Evolutionary conservation across 2,888 invertebrate species (phyloP), one percentile per base, ranked within the genome.

Genomic region (Acleris holmiana): DNA sequence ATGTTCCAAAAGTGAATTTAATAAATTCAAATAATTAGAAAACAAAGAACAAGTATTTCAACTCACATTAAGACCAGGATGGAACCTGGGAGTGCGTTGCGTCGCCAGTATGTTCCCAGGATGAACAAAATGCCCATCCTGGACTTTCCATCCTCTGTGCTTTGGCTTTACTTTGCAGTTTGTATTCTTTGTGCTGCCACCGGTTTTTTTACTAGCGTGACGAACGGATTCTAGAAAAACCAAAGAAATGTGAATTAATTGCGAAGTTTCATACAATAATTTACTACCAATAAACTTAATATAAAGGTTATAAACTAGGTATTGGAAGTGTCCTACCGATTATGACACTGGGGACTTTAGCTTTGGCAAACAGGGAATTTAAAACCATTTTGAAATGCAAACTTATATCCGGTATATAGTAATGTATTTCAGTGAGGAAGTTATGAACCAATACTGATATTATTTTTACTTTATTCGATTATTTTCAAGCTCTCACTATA

Each of bases 31-130:
- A n/a, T n/a, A n/a, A n/a, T n/a, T n/a, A 23, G 23, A 4, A 23
- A 4, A 23, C 2, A 23, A 23, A 4, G 4, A 2, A 60, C 7
- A 17, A 44, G 13, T 41, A 15, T 17, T 72, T 73, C 68, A 67
- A 83, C 91, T 85, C 85, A 97, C 97, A 89, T 97, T 95, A 61
- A 97, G 83, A 10, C 97, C 97, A 7, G 97, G 97, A 86, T 97
- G 97, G 80, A 96, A 97, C 61, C 97, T 91, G 0, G 95, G 87
- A 3, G 85, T 94, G 57, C 93, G 86, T 82, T 97, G 97, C 0
- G 95, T 94, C 0, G 91, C 97, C 65, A 97, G 77, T 73, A 96
- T 94, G 55, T 94, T 94, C 46, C 96, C 96, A 10, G 93, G 83
- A 54, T 94, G 86, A 4, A 97, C 97, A 66, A 73, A 77, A 72